Conservation (phyloP, 2,113 vertebrate species). For the Passer domesticus region DNA sequence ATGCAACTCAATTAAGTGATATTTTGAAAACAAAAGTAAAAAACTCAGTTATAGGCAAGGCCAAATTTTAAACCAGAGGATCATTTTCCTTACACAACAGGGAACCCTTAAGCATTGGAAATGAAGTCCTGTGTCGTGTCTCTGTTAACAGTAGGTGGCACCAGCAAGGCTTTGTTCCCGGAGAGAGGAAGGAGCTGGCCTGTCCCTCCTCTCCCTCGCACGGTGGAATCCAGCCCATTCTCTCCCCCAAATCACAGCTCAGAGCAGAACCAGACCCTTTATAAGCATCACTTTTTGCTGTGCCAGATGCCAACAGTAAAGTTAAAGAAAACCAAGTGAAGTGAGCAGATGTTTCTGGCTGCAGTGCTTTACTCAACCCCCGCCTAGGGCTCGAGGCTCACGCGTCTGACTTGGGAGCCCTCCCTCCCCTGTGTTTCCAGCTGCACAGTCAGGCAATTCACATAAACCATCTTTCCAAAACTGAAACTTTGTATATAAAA, state of each 20-base stretch:
- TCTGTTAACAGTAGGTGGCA: constrained; percentile 28
- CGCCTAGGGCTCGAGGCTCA: not conserved
- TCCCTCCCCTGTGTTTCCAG: not conserved
- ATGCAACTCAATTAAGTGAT: not conserved
- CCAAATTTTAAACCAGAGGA: not conserved
- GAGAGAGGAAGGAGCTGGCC: not conserved
- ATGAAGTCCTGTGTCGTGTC: not conserved
- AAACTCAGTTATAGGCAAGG: not conserved
- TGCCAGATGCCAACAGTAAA: not conserved
- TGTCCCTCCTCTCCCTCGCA: not conserved
- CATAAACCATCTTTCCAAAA: not conserved
- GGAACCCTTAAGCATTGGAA: not conserved
- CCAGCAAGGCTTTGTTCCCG: not conserved
- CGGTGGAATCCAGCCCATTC: not conserved
- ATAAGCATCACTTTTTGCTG: not conserved
- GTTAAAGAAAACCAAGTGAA: not conserved
- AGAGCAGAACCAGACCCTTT: not conserved
- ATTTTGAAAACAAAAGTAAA: not conserved
- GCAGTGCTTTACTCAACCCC: not conserved
- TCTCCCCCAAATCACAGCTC: not conserved
- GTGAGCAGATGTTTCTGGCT: not conserved
- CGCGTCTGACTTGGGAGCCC: not conserved
- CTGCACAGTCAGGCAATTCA: not conserved
- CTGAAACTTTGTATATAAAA: not conserved
- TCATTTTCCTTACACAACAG: not conserved